Percentiles rank a stretch among this genome's conserved stretches.
Evolutionary conservation across 2,888 invertebrate species (phyloP).

Genomic region (Sesia apiformis): DNA sequence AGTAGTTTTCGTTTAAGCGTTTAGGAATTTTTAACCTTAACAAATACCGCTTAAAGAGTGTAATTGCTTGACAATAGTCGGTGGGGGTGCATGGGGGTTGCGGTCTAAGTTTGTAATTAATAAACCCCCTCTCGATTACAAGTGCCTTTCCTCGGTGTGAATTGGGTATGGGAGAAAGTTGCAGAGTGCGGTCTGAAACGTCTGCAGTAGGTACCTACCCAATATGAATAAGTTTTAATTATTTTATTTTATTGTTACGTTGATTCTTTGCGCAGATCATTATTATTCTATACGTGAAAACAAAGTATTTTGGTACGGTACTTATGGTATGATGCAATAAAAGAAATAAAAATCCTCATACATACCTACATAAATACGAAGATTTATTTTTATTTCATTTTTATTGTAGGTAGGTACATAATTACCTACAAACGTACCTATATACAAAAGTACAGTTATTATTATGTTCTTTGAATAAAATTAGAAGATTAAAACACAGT

Average conservation of each 20-base stretch:
- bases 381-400: too few species aligned
- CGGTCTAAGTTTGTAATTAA: slow-evolving; percentile 73
- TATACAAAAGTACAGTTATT: too few species aligned
- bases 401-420: too few species aligned
- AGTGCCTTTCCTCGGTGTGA: slow-evolving; percentile 62
- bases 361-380: too few species aligned
- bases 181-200: neutral
- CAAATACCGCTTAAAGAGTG: slow-evolving; percentile 38
- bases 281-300: too few species aligned
- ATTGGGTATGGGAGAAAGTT: slow-evolving; percentile 18
- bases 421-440: too few species aligned
- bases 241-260: slow-evolving; percentile 9
- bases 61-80: slow-evolving; percentile 36
- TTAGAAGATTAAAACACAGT: too few species aligned
- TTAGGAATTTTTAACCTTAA: slow-evolving; percentile 57
- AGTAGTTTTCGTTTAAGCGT: slow-evolving; percentile 42
- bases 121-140: slow-evolving; percentile 73
- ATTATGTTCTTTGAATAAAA: too few species aligned
- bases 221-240: neutral
- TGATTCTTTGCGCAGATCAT: neutral
- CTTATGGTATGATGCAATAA: too few species aligned
- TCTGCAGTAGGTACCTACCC: neutral
- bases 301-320: too few species aligned
- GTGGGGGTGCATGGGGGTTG: slow-evolving; percentile 20
- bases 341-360: too few species aligned